Conservation (phyloP, 2,888 invertebrate genomes). For the Spodoptera littoralis region DNA sequence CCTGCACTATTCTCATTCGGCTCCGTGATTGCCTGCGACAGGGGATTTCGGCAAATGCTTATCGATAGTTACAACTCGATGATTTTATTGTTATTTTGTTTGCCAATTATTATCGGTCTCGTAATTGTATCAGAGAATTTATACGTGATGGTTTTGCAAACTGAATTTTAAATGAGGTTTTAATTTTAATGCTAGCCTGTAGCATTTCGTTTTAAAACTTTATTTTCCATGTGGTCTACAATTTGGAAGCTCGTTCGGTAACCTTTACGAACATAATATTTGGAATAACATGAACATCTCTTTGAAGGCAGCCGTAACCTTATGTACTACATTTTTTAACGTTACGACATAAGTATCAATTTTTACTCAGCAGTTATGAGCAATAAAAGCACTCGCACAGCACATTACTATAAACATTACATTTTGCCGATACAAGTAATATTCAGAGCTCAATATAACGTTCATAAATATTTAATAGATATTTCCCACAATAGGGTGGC, state of each 20-base stretch:
- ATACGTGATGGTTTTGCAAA: background rate
- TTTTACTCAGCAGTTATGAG: conserved; percentile 60
- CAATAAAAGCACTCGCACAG: conserved; percentile 66
- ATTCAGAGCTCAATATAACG: conserved; percentile 72
- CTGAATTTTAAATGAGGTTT: background rate
- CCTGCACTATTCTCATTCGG: conserved; percentile 56
- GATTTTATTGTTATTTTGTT: conserved; percentile 46
- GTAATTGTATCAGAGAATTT: background rate
- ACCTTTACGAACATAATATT: conserved; percentile 2
- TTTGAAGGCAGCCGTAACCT: conserved; percentile 27
- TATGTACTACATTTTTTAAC: conserved; percentile 49
- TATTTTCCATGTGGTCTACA: background rate
- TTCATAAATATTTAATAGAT: conserved; percentile 87
- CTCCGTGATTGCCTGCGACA: conserved; percentile 52
- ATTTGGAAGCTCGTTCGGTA: too few species aligned
- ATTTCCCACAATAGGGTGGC: conserved; percentile 88
- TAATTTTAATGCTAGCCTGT: background rate
- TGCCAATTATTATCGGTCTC: conserved; percentile 35
- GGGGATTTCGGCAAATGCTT: conserved; percentile 57
- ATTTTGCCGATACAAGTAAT: conserved; percentile 70
- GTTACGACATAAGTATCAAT: conserved; percentile 59
- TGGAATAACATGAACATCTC: conserved; percentile 14
- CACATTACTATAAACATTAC: conserved; percentile 71
- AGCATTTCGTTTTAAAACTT: background rate
- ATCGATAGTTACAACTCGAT: conserved; percentile 43